Percentiles rank a stretch among this genome's conserved stretches.
Evolutionary conservation across 2,113 vertebrate genomes (phyloP).

Genomic region (Serilophus lunatus): DNA sequence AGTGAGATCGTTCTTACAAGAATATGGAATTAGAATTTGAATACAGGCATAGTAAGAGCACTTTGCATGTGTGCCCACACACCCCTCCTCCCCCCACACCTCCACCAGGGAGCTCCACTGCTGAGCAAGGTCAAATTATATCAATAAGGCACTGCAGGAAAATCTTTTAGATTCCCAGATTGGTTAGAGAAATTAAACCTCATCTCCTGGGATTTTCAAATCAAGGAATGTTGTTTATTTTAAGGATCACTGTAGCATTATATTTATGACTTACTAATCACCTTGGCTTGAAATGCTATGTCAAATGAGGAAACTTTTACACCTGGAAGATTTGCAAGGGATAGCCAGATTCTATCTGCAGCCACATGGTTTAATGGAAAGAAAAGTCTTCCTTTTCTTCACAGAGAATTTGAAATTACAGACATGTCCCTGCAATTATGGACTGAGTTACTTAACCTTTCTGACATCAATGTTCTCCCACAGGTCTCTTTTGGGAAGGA

Average conservation of each 20-base stretch:
- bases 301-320: background rate
- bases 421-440: constrained; percentile 32
- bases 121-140: constrained; percentile 56
- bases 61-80: constrained; percentile 37
- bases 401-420: constrained; percentile 3
- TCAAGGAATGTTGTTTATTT: constrained; percentile 46
- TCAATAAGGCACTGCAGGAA: constrained; percentile 45
- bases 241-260: constrained; percentile 23
- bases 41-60: constrained; percentile 43
- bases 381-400: background rate
- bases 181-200: constrained; percentile 32
- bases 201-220: constrained; percentile 10
- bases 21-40: constrained; percentile 63
- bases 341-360: background rate
- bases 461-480: constrained; percentile 1
- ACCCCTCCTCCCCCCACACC: background rate
- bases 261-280: constrained; percentile 51
- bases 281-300: constrained; percentile 13
- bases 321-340: background rate
- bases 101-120: constrained; percentile 10
- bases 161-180: background rate
- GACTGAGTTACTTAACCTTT: constrained; percentile 50
- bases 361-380: background rate
- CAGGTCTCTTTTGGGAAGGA: background rate
- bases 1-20: constrained; percentile 36